A percentile compares a stretch with the other conserved stretches of the same genome.
phyloP scores from a whole-genome alignment of 2,797 vertebrate species.

The Sebastes iracundus region DNA sequence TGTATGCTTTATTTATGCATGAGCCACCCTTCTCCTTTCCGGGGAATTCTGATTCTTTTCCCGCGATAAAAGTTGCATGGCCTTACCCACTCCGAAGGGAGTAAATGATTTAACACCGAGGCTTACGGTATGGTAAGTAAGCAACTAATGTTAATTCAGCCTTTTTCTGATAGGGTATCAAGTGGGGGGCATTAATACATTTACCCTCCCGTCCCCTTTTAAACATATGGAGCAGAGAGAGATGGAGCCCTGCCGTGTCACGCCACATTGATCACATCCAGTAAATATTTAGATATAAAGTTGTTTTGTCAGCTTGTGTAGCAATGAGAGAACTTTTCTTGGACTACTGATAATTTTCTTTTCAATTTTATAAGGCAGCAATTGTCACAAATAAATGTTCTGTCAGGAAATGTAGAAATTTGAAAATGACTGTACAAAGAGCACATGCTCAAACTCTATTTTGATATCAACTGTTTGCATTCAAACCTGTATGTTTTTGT shows the following conservation, averaged over 20 bases:
- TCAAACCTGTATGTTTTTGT: not conserved
- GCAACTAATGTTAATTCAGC: conserved; percentile 90
- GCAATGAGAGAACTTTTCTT: not conserved
- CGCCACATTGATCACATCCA: conserved; percentile 1
- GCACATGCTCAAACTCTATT: not conserved
- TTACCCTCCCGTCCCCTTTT: conserved; percentile 48
- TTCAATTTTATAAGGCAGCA: not conserved
- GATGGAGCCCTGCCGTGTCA: conserved; percentile 16
- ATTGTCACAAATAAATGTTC: not conserved
- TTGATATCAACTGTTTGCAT: not conserved
- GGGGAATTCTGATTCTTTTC: conserved; percentile 86
- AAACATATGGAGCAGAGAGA: conserved; percentile 9
- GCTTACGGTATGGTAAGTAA: conserved; percentile 86
- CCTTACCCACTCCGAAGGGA: conserved; percentile 86
- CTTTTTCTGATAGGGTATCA: conserved; percentile 65
- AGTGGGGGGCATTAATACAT: conserved; percentile 63
- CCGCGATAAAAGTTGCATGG: conserved; percentile 84
- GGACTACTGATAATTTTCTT: not conserved
- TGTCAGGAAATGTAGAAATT: not conserved
- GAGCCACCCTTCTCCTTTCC: conserved; percentile 86
- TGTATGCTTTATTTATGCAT: conserved; percentile 89
- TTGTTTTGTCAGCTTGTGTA: not conserved
- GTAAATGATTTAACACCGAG: conserved; percentile 80
- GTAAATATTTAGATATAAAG: conserved; percentile 12
- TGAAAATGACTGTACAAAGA: not conserved